phyloP scores from a whole-genome alignment of 2,797 vertebrate species.

The Chelidonichthys spinosus region DNA sequence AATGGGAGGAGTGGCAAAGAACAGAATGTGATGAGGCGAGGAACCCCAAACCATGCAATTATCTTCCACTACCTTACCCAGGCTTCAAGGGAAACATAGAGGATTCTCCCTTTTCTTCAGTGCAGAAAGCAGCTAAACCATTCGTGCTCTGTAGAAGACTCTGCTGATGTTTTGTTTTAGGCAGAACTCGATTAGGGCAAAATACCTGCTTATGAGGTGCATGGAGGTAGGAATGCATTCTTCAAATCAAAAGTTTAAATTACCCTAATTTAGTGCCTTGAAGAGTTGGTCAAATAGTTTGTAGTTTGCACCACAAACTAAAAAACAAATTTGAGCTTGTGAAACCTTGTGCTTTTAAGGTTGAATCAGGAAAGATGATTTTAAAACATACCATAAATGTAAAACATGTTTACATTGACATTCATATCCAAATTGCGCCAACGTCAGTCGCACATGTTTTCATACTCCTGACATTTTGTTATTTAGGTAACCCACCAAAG shows the following conservation, averaged over 20 bases:
- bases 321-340: neutral
- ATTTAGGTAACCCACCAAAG: neutral
- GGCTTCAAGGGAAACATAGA: conserved; percentile 2
- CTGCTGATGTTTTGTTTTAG: neutral
- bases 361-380: neutral
- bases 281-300: neutral
- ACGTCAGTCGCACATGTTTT: neutral
- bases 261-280: too few species aligned
- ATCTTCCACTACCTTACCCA: neutral
- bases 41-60: conserved; percentile 2
- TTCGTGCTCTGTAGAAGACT: neutral
- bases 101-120: neutral
- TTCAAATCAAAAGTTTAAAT: neutral
- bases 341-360: neutral
- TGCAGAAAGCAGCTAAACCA: neutral
- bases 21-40: neutral
- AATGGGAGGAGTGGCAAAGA: conserved; percentile 19
- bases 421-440: neutral
- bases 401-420: neutral
- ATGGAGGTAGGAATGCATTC: neutral
- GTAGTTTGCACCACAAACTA: neutral
- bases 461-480: neutral
- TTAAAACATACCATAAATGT: neutral
- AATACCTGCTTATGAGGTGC: neutral
- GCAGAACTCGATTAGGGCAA: neutral